Percentiles rank a stretch among this genome's conserved stretches.
Evolutionary conservation across 2,888 invertebrate genomes (phyloP).

Genomic region (Hylaea fasciaria): DNA sequence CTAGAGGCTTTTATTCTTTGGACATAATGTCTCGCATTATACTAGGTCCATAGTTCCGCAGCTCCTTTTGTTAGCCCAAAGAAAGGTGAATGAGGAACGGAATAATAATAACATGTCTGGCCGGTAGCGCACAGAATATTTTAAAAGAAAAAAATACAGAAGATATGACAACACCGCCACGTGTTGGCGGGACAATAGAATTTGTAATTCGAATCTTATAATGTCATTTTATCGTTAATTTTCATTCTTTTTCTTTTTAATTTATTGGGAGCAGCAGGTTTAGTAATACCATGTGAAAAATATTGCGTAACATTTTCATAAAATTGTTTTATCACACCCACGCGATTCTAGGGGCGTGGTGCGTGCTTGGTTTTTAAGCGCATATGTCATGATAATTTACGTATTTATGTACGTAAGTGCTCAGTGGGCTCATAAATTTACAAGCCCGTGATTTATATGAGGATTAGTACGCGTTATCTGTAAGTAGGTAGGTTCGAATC

Average conservation of each 20-base stretch:
- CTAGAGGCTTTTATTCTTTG: conserved; percentile 71
- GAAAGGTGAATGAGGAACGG: conserved; percentile 77
- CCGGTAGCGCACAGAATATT: conserved; percentile 59
- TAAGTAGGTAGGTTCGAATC: conserved; percentile 40
- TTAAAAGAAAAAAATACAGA: conserved; percentile 64
- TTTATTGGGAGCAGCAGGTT: conserved; percentile 21
- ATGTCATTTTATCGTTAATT: conserved; percentile 37
- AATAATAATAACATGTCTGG: conserved; percentile 80
- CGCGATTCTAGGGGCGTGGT: conserved; percentile 38
- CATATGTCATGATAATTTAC: conserved; percentile 69
- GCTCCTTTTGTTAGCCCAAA: conserved; percentile 71
- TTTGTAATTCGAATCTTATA: conserved; percentile 60
- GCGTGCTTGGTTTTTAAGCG: conserved; percentile 59
- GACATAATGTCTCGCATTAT: conserved; percentile 78
- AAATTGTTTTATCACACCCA: conserved; percentile 37
- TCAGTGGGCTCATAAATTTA: conserved; percentile 77
- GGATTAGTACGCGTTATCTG: conserved; percentile 76
- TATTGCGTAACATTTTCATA: conserved; percentile 27
- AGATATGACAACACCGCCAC: conserved; percentile 78
- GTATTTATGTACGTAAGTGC: conserved; percentile 66
- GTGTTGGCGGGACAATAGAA: conserved; percentile 72
- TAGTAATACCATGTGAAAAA: conserved; percentile 11
- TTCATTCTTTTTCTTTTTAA: conserved; percentile 43
- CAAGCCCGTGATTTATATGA: conserved; percentile 74
- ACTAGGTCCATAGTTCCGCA: conserved; percentile 74